Evolutionary conservation across 2,888 invertebrate genomes (phyloP).

Genomic region (Apocheima hispidaria): DNA sequence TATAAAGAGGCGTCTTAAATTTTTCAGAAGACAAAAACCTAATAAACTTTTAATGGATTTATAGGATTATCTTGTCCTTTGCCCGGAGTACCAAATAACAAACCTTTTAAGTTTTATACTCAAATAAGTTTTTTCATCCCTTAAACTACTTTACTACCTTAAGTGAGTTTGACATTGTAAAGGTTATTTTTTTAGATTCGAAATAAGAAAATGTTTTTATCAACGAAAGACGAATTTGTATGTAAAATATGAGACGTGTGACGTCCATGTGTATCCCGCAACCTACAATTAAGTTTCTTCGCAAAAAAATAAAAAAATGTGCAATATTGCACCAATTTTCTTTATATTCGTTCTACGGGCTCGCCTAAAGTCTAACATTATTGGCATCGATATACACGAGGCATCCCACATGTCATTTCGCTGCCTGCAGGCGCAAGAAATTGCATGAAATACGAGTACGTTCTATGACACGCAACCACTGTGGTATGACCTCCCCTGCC

Average conservation of each 20-base stretch:
- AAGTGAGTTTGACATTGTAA: slow-evolving; percentile 16
- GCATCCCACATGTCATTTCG: slow-evolving; percentile 76
- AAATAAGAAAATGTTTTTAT: too few relatives aligned
- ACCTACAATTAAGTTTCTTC: neutral
- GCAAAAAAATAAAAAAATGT: slow-evolving; percentile 18
- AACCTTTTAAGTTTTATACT: slow-evolving; percentile 29
- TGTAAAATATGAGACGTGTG: neutral
- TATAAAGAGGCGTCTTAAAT: slow-evolving; percentile 28
- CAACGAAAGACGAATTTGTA: neutral
- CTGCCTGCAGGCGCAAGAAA: slow-evolving; percentile 79
- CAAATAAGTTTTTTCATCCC: slow-evolving; percentile 23
- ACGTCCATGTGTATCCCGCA: neutral
- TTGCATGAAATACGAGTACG: slow-evolving; percentile 72
- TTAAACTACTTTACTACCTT: slow-evolving; percentile 11
- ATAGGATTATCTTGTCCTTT: slow-evolving; percentile 47
- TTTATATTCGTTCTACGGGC: slow-evolving; percentile 57
- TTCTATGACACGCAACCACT: slow-evolving; percentile 61
- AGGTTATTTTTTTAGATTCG: too few relatives aligned
- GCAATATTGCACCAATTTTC: slow-evolving; percentile 35
- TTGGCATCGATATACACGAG: slow-evolving; percentile 71
- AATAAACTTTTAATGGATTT: slow-evolving; percentile 51
- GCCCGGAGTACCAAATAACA: slow-evolving; percentile 33
- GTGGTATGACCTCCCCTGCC: slow-evolving; percentile 49
- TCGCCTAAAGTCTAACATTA: slow-evolving; percentile 64
- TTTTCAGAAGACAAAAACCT: slow-evolving; percentile 34